Evolutionary conservation across 2,888 invertebrate genomes (phyloP).

Genomic region (Spodoptera littoralis): DNA sequence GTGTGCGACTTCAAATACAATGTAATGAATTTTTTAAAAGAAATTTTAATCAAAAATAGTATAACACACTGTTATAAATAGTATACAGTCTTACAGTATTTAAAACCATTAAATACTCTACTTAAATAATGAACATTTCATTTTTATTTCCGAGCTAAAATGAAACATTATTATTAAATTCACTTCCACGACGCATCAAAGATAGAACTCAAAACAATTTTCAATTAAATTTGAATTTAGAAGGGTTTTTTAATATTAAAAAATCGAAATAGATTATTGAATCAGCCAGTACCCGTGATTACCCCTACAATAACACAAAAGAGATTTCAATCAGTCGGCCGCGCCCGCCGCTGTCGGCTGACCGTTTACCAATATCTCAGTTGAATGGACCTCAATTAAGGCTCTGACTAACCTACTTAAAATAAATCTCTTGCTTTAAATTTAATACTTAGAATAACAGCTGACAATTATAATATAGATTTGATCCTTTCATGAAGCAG

Average conservation of each 20-base stretch:
- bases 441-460: conserved; percentile 68
- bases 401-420: conserved; percentile 66
- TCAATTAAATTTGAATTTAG: conserved; percentile 3
- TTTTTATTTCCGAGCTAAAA: too few relatives aligned
- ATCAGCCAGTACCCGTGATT: conserved; percentile 61
- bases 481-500: conserved; percentile 66
- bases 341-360: conserved; percentile 61
- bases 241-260: neutral
- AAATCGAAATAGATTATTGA: conserved; percentile 42
- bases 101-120: too few relatives aligned
- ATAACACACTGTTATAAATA: neutral
- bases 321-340: conserved; percentile 68
- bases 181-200: too few relatives aligned
- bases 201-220: neutral
- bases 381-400: conserved; percentile 82
- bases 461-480: conserved; percentile 77
- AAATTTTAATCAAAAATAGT: neutral
- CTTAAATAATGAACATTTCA: too few relatives aligned
- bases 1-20: neutral
- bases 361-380: conserved; percentile 78
- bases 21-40: neutral
- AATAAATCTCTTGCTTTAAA: conserved; percentile 73
- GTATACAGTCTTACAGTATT: too few relatives aligned
- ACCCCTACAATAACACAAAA: conserved; percentile 62
- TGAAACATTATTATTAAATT: too few relatives aligned